phyloP scores from a whole-genome alignment of 2,888 invertebrate species.

The Copidosoma aretas region DNA sequence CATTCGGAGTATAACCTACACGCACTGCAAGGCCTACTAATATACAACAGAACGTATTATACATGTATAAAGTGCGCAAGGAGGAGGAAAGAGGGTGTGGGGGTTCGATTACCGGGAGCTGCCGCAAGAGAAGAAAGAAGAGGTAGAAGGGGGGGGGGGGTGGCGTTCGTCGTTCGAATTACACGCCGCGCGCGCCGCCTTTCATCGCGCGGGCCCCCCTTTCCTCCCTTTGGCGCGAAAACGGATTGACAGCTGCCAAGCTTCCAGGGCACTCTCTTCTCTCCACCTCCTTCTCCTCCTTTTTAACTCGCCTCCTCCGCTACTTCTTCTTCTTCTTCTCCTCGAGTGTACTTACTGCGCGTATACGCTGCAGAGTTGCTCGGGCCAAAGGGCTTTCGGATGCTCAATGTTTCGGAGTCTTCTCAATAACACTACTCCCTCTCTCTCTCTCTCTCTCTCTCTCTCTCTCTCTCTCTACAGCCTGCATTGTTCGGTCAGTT shows the following conservation, averaged over 20 bases:
- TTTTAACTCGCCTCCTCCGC: neutral
- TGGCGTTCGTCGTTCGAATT: constrained; percentile 47
- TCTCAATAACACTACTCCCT: no score
- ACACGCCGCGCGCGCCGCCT: constrained; percentile 38
- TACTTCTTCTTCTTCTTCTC: neutral
- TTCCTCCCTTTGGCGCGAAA: constrained; percentile 41
- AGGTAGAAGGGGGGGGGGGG: constrained; percentile 38
- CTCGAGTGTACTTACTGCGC: no score
- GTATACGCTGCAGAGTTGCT: no score
- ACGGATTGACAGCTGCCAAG: constrained; percentile 49
- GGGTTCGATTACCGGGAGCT: constrained; percentile 34
- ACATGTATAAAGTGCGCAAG: constrained; percentile 36
- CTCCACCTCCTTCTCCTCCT: constrained; percentile 11
- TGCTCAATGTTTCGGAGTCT: no score
- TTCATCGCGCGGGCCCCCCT: constrained; percentile 36
- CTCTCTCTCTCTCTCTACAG: no score
- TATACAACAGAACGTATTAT: no score
- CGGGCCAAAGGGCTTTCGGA: no score
- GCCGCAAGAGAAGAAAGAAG: neutral
- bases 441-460: no score
- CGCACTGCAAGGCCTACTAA: no score
- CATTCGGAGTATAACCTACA: no score
- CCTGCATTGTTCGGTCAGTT: no score
- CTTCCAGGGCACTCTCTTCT: constrained; percentile 32
- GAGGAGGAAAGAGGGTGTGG: constrained; percentile 30